Evolutionary conservation across 2,888 invertebrate genomes (phyloP).

Genomic region (Zhuqinia jingwanae): DNA sequence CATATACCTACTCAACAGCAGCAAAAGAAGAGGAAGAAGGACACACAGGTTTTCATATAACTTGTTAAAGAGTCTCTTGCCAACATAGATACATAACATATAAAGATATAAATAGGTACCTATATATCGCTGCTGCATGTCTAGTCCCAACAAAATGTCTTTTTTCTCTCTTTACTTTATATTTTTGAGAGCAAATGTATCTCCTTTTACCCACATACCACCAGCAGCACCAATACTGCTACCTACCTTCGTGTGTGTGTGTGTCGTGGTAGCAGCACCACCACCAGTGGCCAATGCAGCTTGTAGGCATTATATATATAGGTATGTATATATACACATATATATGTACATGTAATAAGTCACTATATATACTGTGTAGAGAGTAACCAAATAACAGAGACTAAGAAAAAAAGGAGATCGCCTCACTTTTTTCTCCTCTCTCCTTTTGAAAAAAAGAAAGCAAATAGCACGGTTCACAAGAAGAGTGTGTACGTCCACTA

Average conservation of each 20-base stretch:
- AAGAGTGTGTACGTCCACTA: constrained; percentile 40
- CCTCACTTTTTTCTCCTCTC: constrained; percentile 44
- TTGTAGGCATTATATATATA: constrained; percentile 35
- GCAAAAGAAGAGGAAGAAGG: too few species aligned
- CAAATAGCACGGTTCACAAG: constrained; percentile 3
- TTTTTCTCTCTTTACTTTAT: constrained; percentile 15
- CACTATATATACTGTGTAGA: neutral
- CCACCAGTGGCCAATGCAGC: constrained; percentile 42
- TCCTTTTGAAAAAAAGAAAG: constrained; percentile 5
- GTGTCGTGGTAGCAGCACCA: neutral
- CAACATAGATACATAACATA: neutral
- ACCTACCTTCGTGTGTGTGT: neutral
- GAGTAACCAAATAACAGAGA: constrained; percentile 47
- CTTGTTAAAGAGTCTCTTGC: too few species aligned
- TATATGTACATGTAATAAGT: too few species aligned
- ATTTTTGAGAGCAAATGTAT: constrained; percentile 14
- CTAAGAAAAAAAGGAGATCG: constrained; percentile 58
- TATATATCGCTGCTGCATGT: neutral
- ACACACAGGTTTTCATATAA: too few species aligned
- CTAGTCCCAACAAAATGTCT: neutral
- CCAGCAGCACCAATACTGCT: neutral
- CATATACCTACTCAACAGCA: too few species aligned
- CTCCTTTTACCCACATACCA: constrained; percentile 12
- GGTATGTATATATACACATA: too few species aligned
- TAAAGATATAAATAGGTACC: neutral